Conservation (phyloP, 2,797 vertebrate genomes). For the Graptemys geographica region DNA sequence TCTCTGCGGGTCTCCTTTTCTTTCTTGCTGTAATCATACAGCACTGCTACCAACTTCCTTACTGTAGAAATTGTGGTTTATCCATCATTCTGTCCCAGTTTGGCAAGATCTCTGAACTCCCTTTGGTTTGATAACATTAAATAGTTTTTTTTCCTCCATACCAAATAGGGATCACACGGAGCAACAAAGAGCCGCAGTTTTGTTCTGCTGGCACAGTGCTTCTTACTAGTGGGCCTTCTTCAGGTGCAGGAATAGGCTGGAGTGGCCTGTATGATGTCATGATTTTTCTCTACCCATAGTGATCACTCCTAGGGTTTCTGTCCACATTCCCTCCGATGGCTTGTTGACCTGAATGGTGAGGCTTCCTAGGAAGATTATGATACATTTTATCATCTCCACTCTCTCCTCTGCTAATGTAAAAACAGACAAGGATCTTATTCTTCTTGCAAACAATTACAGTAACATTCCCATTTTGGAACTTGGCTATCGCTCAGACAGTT, state of each 20-base stretch:
- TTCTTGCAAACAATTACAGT: too few relatives aligned
- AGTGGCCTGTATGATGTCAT: background rate
- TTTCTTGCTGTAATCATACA: background rate
- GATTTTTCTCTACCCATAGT: background rate
- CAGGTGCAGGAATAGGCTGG: background rate
- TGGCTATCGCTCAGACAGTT: too few relatives aligned
- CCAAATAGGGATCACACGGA: background rate
- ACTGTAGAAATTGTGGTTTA: background rate
- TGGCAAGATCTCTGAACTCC: background rate
- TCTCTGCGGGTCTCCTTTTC: background rate
- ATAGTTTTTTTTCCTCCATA: background rate
- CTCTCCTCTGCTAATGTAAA: too few relatives aligned
- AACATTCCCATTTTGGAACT: too few relatives aligned
- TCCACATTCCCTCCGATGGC: background rate
- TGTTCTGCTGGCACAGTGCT: background rate
- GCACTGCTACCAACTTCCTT: background rate
- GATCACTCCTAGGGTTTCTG: background rate
- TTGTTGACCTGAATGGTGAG: background rate
- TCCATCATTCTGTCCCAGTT: background rate
- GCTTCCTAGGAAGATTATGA: background rate
- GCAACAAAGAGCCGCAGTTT: background rate
- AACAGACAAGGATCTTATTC: too few relatives aligned
- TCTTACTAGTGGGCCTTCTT: background rate
- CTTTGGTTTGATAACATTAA: background rate
- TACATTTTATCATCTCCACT: too few relatives aligned